phyloP scores from a whole-genome alignment of 2,797 vertebrate species.

The Myotis planiceps region DNA sequence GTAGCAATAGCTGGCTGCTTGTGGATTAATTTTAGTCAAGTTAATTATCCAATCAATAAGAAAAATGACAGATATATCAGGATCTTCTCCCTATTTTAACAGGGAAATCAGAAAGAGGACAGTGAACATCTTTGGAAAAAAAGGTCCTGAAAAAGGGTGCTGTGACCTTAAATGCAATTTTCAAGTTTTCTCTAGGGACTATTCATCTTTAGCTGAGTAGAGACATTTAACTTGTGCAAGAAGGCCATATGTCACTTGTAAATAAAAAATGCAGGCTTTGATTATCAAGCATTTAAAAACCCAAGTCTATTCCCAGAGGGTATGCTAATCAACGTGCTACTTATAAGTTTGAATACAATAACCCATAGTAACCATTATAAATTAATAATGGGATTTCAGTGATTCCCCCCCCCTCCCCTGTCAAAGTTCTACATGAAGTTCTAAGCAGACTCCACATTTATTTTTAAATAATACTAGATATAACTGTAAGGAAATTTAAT shows the following conservation, averaged over 20 bases:
- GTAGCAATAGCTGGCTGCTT: background rate
- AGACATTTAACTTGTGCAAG: background rate
- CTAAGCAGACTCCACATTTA: background rate
- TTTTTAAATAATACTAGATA: constrained; percentile 16
- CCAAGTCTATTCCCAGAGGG: background rate
- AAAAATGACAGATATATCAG: constrained; percentile 6
- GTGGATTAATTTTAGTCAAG: background rate
- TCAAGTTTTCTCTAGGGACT: background rate
- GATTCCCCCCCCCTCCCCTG: background rate
- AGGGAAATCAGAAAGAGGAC: background rate
- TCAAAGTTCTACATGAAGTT: constrained; percentile 26
- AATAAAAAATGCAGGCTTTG: constrained; percentile 32
- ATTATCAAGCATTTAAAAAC: constrained; percentile 19
- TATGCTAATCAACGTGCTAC: background rate
- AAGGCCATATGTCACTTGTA: background rate
- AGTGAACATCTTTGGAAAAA: constrained; percentile 1
- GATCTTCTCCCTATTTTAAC: background rate
- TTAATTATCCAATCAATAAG: background rate
- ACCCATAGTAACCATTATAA: background rate
- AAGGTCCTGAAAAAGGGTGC: background rate
- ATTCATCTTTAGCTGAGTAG: background rate
- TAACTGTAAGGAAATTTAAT: background rate
- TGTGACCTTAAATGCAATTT: background rate
- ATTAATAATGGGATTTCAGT: constrained; percentile 6
- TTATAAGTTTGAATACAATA: background rate